Evolutionary conservation across 2,797 vertebrate species (phyloP).

Genomic region (Discoglossus pictus): DNA sequence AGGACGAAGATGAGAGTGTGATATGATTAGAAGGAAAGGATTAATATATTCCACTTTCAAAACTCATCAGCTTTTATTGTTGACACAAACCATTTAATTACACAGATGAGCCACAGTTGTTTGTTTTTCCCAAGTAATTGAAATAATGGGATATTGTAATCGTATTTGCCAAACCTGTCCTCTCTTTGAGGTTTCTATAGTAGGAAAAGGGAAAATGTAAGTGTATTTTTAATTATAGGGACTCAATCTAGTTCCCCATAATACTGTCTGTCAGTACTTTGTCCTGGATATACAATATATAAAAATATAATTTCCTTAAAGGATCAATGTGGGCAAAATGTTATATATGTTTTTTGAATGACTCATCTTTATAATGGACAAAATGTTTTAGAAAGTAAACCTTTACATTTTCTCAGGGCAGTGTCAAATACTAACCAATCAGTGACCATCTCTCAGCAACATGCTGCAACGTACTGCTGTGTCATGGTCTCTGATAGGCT

Average conservation of each 20-base stretch:
- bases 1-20: background rate
- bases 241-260: constrained; percentile 5
- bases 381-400: too few species aligned
- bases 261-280: too few species aligned
- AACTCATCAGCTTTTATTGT: constrained; percentile 5
- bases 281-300: too few species aligned
- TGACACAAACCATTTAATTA: constrained; percentile 12
- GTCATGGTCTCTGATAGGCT: too few species aligned
- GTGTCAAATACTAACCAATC: too few species aligned
- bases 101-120: background rate
- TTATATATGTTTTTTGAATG: too few species aligned
- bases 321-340: too few species aligned
- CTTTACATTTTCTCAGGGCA: too few species aligned
- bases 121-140: constrained; percentile 4
- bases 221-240: background rate
- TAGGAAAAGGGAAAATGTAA: background rate
- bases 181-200: background rate
- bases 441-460: too few species aligned
- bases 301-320: too few species aligned
- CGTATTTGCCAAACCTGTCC: background rate
- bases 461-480: too few species aligned
- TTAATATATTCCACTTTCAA: background rate
- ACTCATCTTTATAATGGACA: too few species aligned
- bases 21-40: background rate
- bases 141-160: constrained; percentile 14